Evolutionary conservation across 2,888 invertebrate genomes (phyloP).

Genomic region (Rotaria socialis): DNA sequence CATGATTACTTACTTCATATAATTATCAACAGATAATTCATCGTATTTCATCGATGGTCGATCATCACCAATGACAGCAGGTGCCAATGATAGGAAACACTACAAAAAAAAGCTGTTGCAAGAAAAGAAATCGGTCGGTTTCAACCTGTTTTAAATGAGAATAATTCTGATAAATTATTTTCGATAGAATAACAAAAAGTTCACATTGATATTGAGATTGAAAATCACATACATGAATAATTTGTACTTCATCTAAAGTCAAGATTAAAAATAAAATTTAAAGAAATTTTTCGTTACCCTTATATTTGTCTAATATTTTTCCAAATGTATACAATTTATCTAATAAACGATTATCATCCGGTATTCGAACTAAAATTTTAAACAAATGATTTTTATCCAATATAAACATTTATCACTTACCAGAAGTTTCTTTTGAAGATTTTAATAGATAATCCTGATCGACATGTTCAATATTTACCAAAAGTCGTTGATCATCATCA

Average conservation of each 20-base stretch:
- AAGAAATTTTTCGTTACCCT: not conserved
- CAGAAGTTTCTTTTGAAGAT: not conserved
- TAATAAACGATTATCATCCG: constrained; percentile 10
- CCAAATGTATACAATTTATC: not conserved
- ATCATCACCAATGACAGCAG: not conserved
- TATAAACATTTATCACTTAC: not conserved
- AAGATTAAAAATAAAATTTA: not conserved
- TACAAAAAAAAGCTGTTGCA: not conserved
- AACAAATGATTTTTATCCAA: not conserved
- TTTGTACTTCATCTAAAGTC: not conserved
- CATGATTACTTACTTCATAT: not conserved
- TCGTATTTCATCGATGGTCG: not conserved
- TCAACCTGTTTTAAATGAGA: not conserved
- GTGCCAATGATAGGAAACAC: not conserved
- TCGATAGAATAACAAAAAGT: not conserved
- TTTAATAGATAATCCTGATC: not conserved
- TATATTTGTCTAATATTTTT: not conserved
- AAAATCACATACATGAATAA: constrained; percentile 29
- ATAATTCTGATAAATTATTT: not conserved
- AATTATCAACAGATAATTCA: not conserved
- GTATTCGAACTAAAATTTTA: not conserved
- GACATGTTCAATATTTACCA: not conserved
- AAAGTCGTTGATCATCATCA: not conserved
- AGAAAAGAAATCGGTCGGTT: not conserved
- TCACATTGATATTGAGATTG: constrained; percentile 29